Base-by-base conservation (phyloP, 2,113 vertebrate species). In the Drymodes brunneopygia region DNA sequence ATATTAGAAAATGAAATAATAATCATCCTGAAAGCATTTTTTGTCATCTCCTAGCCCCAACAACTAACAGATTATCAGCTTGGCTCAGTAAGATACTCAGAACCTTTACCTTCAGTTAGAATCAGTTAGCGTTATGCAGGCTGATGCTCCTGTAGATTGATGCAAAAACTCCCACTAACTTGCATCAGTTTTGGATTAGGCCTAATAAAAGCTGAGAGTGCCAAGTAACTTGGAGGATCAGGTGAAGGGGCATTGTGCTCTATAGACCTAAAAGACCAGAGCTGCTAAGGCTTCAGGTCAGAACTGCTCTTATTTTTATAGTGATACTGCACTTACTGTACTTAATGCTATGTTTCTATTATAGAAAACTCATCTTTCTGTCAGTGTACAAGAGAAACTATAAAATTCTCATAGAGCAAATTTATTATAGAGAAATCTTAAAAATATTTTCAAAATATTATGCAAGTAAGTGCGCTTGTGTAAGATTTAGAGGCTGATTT, bases 141-240 rank as follows among this genome's bases (percentile, higher is more conserved):
- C 42, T 31, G 65, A 79, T 92, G 65, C 44, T 23, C 27, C 5
- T 48, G 22, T 62, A 71, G 35, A n/a, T 6, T 21, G 75, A 64
- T 77, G 78, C 23, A 33, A 12, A 61, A 73, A 36, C 57, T 90
- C 73, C 20, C 33, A 5, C 29, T 56, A 69, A 42, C 27, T 92
- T 45, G 33, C 23, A 40, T 71, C 53, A 28, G 21, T 70, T 92
- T 91, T 81, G 64, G 60, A 57, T 96, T 84, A 72, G 73, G 75
- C 92, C 84, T 25, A 45, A 2, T 45, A 64, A 67, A 90, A 89
- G 27, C 81, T 16, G 56, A 23, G 42, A 51, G 54, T 8, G 21
- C 44, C 79, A 44, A 79, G 79, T 36, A 50, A 1, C 62, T 84
- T 31, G 33, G 38, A 54, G 61, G 56, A 75, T 78, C 78, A 88